These are phyloP conservation scores for Chanos chanos DNA, from an alignment of 2,797 vertebrate species.

Conservation along the genomic window DNA sequence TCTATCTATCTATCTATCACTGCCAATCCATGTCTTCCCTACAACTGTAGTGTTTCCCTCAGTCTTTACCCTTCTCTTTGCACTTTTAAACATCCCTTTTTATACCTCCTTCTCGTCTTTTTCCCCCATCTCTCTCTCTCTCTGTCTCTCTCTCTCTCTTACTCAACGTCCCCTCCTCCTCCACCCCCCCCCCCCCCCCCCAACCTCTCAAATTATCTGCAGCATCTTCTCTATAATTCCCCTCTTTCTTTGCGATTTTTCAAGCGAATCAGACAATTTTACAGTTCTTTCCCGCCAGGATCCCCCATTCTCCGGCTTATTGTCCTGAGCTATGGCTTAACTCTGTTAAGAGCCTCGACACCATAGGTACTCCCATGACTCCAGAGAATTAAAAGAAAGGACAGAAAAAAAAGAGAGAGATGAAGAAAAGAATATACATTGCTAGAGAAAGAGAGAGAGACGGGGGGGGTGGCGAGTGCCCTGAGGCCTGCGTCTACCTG, in stretches of 20 bases:
- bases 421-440: slow-evolving; percentile 6
- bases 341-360: slow-evolving; percentile 44
- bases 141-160: slow-evolving; percentile 2
- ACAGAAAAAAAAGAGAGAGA: background rate
- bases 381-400: slow-evolving; percentile 44
- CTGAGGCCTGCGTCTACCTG: no score
- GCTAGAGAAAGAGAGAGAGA: background rate
- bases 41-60: no score
- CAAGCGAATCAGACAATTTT: slow-evolving; percentile 60
- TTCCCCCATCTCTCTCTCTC: background rate
- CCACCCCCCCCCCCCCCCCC: slow-evolving; percentile 9
- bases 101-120: slow-evolving; percentile 19
- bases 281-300: slow-evolving; percentile 51
- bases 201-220: slow-evolving; percentile 43
- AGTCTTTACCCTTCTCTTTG: no score
- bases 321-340: slow-evolving; percentile 51
- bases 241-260: slow-evolving; percentile 52
- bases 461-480: no score
- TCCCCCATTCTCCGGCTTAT: slow-evolving; percentile 45
- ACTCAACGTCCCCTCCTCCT: slow-evolving; percentile 1
- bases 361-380: slow-evolving; percentile 46
- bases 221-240: slow-evolving; percentile 48
- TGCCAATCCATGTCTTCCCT: no score
- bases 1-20: no score
- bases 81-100: slow-evolving; percentile 38